Base-by-base conservation (phyloP, 2,797 vertebrate genomes). In the Lemur catta region DNA sequence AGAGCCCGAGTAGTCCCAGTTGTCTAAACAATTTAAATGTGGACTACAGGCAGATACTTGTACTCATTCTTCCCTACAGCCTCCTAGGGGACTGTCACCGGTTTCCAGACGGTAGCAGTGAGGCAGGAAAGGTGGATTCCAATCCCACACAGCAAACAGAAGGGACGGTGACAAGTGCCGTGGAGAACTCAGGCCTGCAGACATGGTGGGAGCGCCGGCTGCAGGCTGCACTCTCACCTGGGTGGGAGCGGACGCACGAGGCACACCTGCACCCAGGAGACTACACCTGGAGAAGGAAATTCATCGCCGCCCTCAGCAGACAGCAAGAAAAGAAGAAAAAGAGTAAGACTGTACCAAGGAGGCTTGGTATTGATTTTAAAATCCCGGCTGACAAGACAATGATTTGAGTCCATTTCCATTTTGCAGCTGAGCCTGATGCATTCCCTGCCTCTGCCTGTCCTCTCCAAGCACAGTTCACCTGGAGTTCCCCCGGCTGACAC, bases 311-410 rank as follows among this genome's bases (percentile, higher is more conserved):
- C 63, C 72, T 80, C 84, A 69, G 82, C 41, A 61, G 86, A 93
- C 33, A 85, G 67, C 50, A 55, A 85, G 79, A 76, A 91, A 93
- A 93, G 57, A 93, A 81, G 63, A 78, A 82, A 91, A 88, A 86
- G 69, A 78, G 43, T 50, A 91, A 93, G 90, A 95, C 96, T 79
- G 22, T 55, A 96, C 91, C 92, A 52, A 86, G 87, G 86, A 95
- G 75, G n/a, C 75, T 91, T 26, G 48, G 48, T 87, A 95, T 95
- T 96, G 97, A 96, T 96, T 97, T 89, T 95, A 84, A 97, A 97
- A 96, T 93, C 91, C 92, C 52, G 41, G 59, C 84, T 94, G 96
- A 95, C 94, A 88, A 57, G 33, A 97, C 95, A 95, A 89, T 89
- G 86, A 97, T 92, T 91, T 78, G 91, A 96, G 63, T 86, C 86